Evolutionary conservation across 2,797 vertebrate species (phyloP).

Genomic region (Alosa sapidissima): DNA sequence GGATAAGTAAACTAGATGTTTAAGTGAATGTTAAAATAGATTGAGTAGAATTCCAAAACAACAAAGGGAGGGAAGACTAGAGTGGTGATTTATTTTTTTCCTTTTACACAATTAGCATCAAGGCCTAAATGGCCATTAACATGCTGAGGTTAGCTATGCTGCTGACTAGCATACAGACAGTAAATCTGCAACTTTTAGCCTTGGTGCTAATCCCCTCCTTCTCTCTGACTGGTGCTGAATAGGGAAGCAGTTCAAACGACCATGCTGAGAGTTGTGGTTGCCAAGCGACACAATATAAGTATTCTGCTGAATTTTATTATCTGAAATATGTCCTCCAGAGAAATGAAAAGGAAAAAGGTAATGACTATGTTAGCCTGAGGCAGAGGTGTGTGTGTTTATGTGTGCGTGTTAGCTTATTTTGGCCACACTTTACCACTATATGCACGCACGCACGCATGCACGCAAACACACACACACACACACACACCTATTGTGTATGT

Average conservation of each 20-base stretch:
- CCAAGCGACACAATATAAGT: conserved; percentile 10
- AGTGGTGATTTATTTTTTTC: too few relatives aligned
- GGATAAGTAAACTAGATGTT: too few relatives aligned
- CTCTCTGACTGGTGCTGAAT: conserved; percentile 8
- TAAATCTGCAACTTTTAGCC: neutral
- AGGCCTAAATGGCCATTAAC: neutral
- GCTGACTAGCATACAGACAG: neutral
- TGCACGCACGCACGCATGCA: too few relatives aligned
- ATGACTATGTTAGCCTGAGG: neutral
- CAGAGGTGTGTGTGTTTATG: neutral
- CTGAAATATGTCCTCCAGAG: conserved; percentile 5
- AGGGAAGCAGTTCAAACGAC: neutral
- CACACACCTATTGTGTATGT: too few relatives aligned
- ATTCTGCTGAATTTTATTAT: conserved; percentile 13
- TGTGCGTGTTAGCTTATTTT: too few relatives aligned
- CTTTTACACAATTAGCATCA: neutral
- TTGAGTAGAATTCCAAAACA: too few relatives aligned
- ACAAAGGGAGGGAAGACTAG: too few relatives aligned
- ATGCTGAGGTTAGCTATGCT: neutral
- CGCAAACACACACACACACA: too few relatives aligned
- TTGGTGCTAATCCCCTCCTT: neutral
- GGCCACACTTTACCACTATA: too few relatives aligned
- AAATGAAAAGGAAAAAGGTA: neutral
- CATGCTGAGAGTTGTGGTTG: neutral
- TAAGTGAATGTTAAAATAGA: too few relatives aligned